These are phyloP conservation scores for Pavo muticus DNA, from an alignment of 2,113 vertebrate species.

Conservation along the genomic window DNA sequence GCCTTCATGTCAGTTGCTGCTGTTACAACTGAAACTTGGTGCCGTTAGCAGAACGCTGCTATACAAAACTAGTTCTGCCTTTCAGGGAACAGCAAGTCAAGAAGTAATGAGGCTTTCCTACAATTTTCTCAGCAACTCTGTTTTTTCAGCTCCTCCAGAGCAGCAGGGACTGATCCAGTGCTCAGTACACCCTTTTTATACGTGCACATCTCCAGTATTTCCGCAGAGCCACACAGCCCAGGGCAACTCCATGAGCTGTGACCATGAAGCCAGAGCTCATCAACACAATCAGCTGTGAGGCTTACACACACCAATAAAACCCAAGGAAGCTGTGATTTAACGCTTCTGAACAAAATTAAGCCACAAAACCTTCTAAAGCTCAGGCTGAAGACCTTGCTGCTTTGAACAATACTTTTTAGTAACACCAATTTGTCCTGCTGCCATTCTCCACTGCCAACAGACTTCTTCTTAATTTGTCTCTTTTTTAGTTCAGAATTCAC, in stretches of 20 bases:
- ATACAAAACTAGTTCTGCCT: neutral
- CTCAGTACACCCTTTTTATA: neutral
- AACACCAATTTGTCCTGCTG: neutral
- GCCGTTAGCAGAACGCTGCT: neutral
- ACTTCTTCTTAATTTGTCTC: constrained; percentile 50
- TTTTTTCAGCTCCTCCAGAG: neutral
- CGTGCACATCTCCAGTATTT: neutral
- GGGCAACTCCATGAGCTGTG: accelerated
- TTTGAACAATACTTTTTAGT: neutral
- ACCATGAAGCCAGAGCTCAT: neutral
- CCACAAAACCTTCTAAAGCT: neutral
- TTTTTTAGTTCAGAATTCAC: constrained; percentile 58
- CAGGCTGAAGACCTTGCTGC: neutral
- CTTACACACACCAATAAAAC: neutral
- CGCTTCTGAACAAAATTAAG: neutral
- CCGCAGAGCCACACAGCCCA: neutral
- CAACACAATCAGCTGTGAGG: neutral
- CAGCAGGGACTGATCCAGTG: neutral
- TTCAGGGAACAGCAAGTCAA: neutral
- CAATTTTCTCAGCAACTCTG: neutral
- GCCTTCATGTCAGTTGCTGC: neutral
- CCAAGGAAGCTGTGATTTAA: neutral
- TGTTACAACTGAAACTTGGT: neutral
- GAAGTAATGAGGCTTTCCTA: neutral
- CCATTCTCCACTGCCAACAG: neutral